These are phyloP conservation scores for Rotaria macrura DNA, from an alignment of 2,888 invertebrate genomes.

Conservation along the genomic window DNA sequence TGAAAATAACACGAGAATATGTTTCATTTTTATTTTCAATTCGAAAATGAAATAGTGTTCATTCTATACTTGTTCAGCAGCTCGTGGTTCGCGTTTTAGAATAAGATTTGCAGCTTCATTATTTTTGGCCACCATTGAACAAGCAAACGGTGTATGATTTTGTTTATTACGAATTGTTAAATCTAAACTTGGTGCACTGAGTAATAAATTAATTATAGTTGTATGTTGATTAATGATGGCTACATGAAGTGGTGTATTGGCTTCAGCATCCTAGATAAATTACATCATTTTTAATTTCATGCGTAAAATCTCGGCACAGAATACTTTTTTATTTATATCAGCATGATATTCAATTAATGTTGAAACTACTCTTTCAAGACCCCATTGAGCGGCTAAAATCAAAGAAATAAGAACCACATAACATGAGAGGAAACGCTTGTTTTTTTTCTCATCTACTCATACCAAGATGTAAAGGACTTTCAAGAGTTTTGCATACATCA, in stretches of 20 bases:
- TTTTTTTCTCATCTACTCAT: constrained; percentile 63
- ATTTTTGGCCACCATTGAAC: constrained; percentile 74
- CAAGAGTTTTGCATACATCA: constrained; percentile 58
- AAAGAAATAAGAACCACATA: neutral
- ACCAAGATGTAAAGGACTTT: constrained; percentile 30
- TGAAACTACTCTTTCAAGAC: constrained; percentile 71
- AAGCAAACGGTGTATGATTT: constrained; percentile 78
- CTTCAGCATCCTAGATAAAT: constrained; percentile 63
- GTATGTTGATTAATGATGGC: constrained; percentile 84
- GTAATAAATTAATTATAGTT: constrained; percentile 71
- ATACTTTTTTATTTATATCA: constrained; percentile 65
- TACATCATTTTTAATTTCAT: neutral
- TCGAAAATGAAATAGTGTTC: too few species aligned
- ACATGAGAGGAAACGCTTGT: too few species aligned
- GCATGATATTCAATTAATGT: constrained; percentile 79
- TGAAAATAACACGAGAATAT: constrained; percentile 44
- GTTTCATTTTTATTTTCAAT: neutral
- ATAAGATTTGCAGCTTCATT: constrained; percentile 85
- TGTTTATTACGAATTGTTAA: constrained; percentile 69
- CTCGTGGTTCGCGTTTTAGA: constrained; percentile 73
- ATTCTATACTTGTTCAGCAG: constrained; percentile 71
- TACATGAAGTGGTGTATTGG: constrained; percentile 78
- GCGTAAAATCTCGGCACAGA: neutral
- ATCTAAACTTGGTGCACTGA: constrained; percentile 75
- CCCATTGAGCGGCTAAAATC: constrained; percentile 75